Evolutionary conservation across 2,113 vertebrate species (phyloP).

Genomic region (Planiliza haematocheilus): DNA sequence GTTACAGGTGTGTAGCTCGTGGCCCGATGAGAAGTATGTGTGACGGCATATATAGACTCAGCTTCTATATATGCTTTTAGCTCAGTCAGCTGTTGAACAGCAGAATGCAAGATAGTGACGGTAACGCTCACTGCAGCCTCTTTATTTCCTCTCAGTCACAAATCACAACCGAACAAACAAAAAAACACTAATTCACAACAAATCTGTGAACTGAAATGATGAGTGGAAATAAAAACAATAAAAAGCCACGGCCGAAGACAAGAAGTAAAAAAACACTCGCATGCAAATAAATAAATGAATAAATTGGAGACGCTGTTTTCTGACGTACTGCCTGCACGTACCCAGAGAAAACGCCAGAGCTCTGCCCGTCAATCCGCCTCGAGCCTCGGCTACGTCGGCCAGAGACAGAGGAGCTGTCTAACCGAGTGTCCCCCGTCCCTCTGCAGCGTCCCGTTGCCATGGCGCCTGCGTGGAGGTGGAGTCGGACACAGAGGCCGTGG

Average conservation of each 20-base stretch:
- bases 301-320: slow-evolving; percentile 20
- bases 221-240: slow-evolving; percentile 83
- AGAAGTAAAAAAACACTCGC: slow-evolving; percentile 49
- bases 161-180: neutral
- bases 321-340: slow-evolving; percentile 53
- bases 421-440: neutral
- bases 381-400: slow-evolving; percentile 22
- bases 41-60: slow-evolving; percentile 83
- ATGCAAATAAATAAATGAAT: slow-evolving; percentile 53
- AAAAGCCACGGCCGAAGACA: slow-evolving; percentile 40
- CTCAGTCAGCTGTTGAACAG: slow-evolving; percentile 34
- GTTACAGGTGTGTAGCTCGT: slow-evolving; percentile 83
- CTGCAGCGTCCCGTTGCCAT: slow-evolving; percentile 72
- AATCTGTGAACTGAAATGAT: slow-evolving; percentile 48
- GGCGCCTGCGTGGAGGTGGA: slow-evolving; percentile 93
- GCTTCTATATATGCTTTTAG: slow-evolving; percentile 83
- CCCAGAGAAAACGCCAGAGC: slow-evolving; percentile 35
- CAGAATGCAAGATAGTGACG: slow-evolving; percentile 60
- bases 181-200: slow-evolving; percentile 10
- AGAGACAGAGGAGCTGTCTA: slow-evolving; percentile 30
- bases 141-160: slow-evolving; percentile 84
- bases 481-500: slow-evolving; percentile 87
- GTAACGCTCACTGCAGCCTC: slow-evolving; percentile 55
- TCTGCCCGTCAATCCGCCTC: no score
- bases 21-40: slow-evolving; percentile 68